Evolutionary conservation across 2,888 invertebrate genomes (phyloP).

Genomic region (Eupithecia dodoneata): DNA sequence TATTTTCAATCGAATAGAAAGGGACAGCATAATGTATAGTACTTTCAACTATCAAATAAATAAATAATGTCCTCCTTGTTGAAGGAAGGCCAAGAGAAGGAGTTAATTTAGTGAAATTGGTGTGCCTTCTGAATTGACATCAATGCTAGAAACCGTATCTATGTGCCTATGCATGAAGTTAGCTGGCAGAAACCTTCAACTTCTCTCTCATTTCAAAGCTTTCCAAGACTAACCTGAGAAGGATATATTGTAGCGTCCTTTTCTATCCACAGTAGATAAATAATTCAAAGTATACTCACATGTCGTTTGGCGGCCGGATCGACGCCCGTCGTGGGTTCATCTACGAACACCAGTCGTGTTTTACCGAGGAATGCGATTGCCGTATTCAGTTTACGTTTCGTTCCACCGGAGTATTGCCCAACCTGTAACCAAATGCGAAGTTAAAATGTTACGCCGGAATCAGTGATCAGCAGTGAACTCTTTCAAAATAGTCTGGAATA

Average conservation of each 20-base stretch:
- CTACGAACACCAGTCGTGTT: constrained; percentile 88
- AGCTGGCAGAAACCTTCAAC: not conserved
- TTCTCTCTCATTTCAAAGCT: not conserved
- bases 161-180: not conserved
- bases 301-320: constrained; percentile 91
- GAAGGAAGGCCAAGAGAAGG: not conserved
- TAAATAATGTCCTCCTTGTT: no score
- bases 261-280: not conserved
- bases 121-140: not conserved
- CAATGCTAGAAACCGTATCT: not conserved
- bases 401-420: constrained; percentile 87
- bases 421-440: constrained; percentile 60
- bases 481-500: no score
- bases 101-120: no score
- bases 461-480: no score
- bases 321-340: constrained; percentile 88
- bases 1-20: not conserved
- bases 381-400: constrained; percentile 89
- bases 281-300: constrained; percentile 45
- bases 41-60: no score
- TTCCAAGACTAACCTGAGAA: not conserved
- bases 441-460: not conserved
- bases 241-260: not conserved
- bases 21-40: not conserved
- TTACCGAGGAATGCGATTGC: constrained; percentile 88